Percentiles rank a stretch among this genome's conserved stretches.
These are phyloP conservation scores for Muricea muricata DNA, from an alignment of 92 coral and sea anemone species.

Conservation along the genomic window DNA sequence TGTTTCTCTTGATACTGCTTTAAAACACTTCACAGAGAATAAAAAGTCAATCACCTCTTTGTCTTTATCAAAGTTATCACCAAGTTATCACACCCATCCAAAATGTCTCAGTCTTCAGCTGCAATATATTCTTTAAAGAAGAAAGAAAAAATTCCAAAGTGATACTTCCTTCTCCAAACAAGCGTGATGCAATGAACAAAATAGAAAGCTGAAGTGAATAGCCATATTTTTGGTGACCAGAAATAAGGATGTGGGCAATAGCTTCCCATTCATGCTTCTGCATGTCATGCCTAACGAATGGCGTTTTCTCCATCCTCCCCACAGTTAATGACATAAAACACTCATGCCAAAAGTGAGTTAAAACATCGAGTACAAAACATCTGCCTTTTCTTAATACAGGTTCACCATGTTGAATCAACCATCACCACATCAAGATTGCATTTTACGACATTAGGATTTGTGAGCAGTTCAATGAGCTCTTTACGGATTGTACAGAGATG, in stretches of 20 bases:
- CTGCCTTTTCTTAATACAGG: slow-evolving; percentile 43
- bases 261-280: slow-evolving; percentile 60
- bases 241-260: slow-evolving; percentile 42
- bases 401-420: background rate
- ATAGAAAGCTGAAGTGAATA: slow-evolving; percentile 47
- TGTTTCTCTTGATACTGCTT: slow-evolving; percentile 56
- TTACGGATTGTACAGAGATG: background rate
- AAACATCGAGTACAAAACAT: slow-evolving; percentile 48
- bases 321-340: slow-evolving; percentile 42
- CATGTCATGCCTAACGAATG: slow-evolving; percentile 58
- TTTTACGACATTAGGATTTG: background rate
- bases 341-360: slow-evolving; percentile 53
- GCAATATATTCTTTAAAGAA: slow-evolving; percentile 64
- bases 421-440: background rate
- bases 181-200: slow-evolving; percentile 46
- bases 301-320: slow-evolving; percentile 48
- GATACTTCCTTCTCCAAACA: slow-evolving; percentile 65
- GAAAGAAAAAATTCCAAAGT: slow-evolving; percentile 52
- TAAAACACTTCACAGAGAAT: slow-evolving; percentile 54
- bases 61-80: slow-evolving; percentile 50
- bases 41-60: slow-evolving; percentile 62
- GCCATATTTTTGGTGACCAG: slow-evolving; percentile 30
- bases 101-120: slow-evolving; percentile 60
- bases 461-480: background rate
- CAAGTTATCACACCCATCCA: slow-evolving; percentile 46